Evolutionary conservation across 2,113 vertebrate genomes (phyloP), one percentile per base, ranked within the genome.

Genomic region (Lontra canadensis): DNA sequence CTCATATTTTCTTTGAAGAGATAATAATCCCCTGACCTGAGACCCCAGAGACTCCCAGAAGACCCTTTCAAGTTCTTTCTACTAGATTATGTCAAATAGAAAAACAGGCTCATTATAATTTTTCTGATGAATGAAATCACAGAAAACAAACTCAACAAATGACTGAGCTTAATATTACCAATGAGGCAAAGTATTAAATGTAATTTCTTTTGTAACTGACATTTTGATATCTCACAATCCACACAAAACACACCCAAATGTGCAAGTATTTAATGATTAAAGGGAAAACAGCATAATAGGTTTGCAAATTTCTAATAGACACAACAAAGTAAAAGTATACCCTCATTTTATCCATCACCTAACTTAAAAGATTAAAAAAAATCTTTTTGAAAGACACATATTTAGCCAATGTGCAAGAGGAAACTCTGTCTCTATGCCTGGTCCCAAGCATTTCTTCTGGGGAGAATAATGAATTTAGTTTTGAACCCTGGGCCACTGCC

Each of bases 41-140:
- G 90, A 92, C 21, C 21, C 17, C 11, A 65, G 44, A 73, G 36
- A 69, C 65, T 20, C 69, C 6, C 71, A 92, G n/a, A 84, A 89
- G 76, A 10, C 8, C 36, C 47, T 74, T 52, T 21, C 63, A 21
- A 47, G 8, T 42, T 42, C 42, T 73, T 97, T 95, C 36, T 20
- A 95, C 23, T 31, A 79, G 31, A 93, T 2, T 88, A 31, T 47
- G 36, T 87, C 83, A 93, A 89, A 97, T 18, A 83, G 61, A 80
- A 93, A 86, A 79, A 63, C 29, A 89, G 26, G 25, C 34, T 85
- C 61, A 36, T 42, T 52, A 31, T 6, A n/a, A 90, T 71, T 96
- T 96, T 94, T 83, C 61, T 81, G 25, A 79, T 81, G n/a, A 88
- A 83, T 69, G 23, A 96, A 96, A 95, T 95, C 49, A 65, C 52